Conservation (phyloP, 2,888 invertebrate genomes). For the Diaprepes abbreviatus region DNA sequence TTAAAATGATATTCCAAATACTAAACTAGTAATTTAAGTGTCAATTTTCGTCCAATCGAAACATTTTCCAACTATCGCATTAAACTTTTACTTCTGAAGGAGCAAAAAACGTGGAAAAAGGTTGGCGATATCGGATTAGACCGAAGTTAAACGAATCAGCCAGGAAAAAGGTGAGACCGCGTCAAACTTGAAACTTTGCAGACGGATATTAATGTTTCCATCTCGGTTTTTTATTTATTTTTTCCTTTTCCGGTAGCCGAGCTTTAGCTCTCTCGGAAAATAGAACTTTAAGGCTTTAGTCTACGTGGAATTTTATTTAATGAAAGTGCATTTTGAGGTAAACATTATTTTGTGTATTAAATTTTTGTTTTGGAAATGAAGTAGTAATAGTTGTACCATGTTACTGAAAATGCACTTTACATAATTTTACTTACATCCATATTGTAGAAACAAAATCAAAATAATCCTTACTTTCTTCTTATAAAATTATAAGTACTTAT, state of each 20-base stretch:
- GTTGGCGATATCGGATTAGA: slow-evolving; percentile 30
- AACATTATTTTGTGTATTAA: background rate
- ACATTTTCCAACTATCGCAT: slow-evolving; percentile 22
- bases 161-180: slow-evolving; percentile 41
- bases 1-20: too few relatives aligned
- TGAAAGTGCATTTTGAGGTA: too few relatives aligned
- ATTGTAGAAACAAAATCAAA: too few relatives aligned
- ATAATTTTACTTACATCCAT: too few relatives aligned
- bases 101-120: slow-evolving; percentile 30
- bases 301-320: background rate
- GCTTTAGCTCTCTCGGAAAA: background rate
- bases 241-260: slow-evolving; percentile 5
- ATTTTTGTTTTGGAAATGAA: too few relatives aligned
- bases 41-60: background rate
- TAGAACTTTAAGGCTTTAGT: background rate
- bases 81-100: slow-evolving; percentile 25
- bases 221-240: slow-evolving; percentile 11
- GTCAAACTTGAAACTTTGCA: slow-evolving; percentile 46
- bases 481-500: too few relatives aligned
- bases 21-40: background rate
- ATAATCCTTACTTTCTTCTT: too few relatives aligned
- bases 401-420: too few relatives aligned
- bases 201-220: slow-evolving; percentile 44
- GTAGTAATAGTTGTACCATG: too few relatives aligned
- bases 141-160: slow-evolving; percentile 41